Conservation (phyloP, 2,797 vertebrate genomes). For the Takifugu rubripes region DNA sequence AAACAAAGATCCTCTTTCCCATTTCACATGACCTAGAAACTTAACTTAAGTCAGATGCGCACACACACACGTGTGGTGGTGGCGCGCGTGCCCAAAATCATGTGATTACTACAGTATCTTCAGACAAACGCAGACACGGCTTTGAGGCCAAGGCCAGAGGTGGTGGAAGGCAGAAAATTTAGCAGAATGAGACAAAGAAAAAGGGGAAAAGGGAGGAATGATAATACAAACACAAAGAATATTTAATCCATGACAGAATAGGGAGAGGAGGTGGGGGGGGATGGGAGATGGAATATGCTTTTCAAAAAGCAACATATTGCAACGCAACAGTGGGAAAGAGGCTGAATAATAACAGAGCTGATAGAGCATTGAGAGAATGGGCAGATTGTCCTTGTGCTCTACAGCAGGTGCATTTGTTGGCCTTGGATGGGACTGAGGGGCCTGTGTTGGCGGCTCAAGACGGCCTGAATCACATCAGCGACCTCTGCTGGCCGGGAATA, state of each 20-base stretch:
- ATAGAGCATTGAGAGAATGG: conserved; percentile 39
- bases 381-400: conserved; percentile 53
- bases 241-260: conserved; percentile 2
- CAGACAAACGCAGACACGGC: conserved; percentile 33
- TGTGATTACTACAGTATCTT: conserved; percentile 38
- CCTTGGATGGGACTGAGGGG: conserved; percentile 12
- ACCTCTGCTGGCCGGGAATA: conserved; percentile 51
- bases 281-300: conserved; percentile 1
- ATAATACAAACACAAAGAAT: conserved; percentile 2
- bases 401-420: conserved; percentile 66
- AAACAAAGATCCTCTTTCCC: conserved; percentile 58
- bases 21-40: conserved; percentile 3
- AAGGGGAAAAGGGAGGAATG: neutral
- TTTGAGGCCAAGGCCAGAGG: conserved; percentile 62
- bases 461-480: conserved; percentile 38
- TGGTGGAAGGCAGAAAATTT: conserved; percentile 18
- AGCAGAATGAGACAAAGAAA: conserved; percentile 13
- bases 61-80: conserved; percentile 15
- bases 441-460: neutral
- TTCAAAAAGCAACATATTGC: conserved; percentile 18
- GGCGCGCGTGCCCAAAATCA: conserved; percentile 34
- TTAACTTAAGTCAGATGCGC: conserved; percentile 26
- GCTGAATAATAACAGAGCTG: conserved; percentile 39
- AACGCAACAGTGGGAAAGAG: neutral
- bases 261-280: neutral